Evolutionary conservation across 2,113 vertebrate genomes (phyloP), one percentile per base, ranked within the genome.

Genomic region (Festucalex cinctus): DNA sequence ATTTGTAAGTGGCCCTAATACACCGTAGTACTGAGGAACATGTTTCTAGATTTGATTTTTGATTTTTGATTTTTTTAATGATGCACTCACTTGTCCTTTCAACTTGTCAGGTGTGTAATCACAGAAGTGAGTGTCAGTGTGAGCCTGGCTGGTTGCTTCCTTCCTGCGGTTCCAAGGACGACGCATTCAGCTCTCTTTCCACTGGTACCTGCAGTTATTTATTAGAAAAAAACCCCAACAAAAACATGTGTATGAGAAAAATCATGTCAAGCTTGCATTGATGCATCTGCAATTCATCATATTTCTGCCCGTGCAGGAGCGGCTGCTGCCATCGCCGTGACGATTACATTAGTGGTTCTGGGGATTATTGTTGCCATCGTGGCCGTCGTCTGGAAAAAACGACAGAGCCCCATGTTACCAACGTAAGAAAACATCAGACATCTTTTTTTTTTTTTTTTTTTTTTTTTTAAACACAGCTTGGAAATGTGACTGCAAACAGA

Each of bases 91-190:
- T 51, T 51, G 20, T 51, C 8, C 51, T 54, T 54, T 54, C 51
- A 54, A 37, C 71, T 48, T 26, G 65, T 17, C 78, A 93, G 92
- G 86, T 91, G 10, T 93, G 92, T 20, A 92, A 92, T 56, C 91
- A 93, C 85, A 90, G 51, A 67, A 81, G 68, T 14, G 72, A 89
- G 69, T 93, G 92, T 74, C 90, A 89, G 85, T 93, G 91, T 65
- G 79, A 89, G 49, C 81, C 88, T 0, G 92, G 92, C 0, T 93
- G 91, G 91, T 13, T 70, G 14, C 81, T 81, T 46, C 91, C 91
- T 2, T 3, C 65, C 73, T 93, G 91, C 32, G 28, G 28, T 0
- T 48, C 46, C 20, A 0, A 16, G 24, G 74, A 79, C 8, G 48
- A 0, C 13, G 0, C 0, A 1, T 63, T 35, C n/a, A 12, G 0